Percentiles rank a stretch among this genome's conserved stretches.
phyloP scores from a whole-genome alignment of 2,113 vertebrate genomes.

The Alligator sinensis region DNA sequence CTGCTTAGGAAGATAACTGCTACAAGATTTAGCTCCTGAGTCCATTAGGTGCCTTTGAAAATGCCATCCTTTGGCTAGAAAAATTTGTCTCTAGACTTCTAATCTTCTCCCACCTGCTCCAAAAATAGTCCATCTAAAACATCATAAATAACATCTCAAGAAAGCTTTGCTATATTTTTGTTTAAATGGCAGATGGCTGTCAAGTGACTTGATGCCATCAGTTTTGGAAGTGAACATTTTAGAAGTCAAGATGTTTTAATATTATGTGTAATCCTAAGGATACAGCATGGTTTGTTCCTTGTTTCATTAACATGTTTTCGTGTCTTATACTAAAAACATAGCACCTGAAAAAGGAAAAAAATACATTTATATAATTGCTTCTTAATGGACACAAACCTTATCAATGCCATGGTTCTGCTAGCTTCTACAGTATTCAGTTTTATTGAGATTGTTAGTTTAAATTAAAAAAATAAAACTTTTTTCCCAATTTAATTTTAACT shows the following conservation, averaged over 20 bases:
- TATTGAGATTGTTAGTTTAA: neutral
- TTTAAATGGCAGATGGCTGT: neutral
- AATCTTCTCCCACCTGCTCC: neutral
- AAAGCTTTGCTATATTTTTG: neutral
- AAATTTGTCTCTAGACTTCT: neutral
- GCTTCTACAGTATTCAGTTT: rapidly evolving
- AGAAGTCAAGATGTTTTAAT: neutral
- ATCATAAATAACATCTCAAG: neutral
- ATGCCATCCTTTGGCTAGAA: neutral
- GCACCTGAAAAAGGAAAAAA: neutral
- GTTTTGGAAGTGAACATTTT: neutral
- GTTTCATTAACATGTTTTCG: neutral
- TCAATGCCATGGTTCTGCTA: neutral
- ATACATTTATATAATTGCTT: neutral
- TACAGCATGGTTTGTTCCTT: neutral
- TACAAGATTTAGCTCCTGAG: neutral
- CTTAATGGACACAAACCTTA: neutral
- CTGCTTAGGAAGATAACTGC: neutral
- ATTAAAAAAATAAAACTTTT: neutral
- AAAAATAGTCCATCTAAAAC: neutral
- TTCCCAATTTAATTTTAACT: neutral
- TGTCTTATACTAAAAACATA: neutral
- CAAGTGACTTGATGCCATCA: neutral
- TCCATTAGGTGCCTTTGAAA: neutral
- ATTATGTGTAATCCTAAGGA: neutral